Percentiles rank a stretch among this genome's conserved stretches.
Evolutionary conservation across 2,113 vertebrate species (phyloP).

Genomic region (Gopherus evgoodei): DNA sequence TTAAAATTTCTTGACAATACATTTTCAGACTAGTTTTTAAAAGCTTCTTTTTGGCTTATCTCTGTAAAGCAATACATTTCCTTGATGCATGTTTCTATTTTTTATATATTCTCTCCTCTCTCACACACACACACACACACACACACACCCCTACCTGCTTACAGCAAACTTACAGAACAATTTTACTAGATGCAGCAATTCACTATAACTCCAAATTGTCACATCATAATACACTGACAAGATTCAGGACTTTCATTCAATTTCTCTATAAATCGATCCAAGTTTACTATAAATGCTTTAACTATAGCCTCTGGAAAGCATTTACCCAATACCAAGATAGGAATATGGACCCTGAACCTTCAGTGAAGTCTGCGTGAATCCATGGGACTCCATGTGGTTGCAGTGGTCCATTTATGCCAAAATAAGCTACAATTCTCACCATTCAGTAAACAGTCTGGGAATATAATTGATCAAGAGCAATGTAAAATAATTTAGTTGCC

Average conservation of each 20-base stretch:
- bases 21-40: slow-evolving; percentile 33
- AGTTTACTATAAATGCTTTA: background rate
- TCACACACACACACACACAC: background rate
- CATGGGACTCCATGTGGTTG: rapidly evolving
- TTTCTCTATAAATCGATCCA: background rate
- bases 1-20: slow-evolving; percentile 32
- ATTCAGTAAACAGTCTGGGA: rapidly evolving
- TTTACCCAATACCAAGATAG: background rate
- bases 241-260: background rate
- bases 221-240: background rate
- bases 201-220: background rate
- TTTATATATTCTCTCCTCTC: too few species aligned
- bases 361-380: background rate
- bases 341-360: background rate
- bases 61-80: slow-evolving; percentile 2
- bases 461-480: background rate
- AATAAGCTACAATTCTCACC: background rate
- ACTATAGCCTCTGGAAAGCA: background rate
- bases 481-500: rapidly evolving
- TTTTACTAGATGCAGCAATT: background rate
- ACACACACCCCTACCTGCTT: background rate
- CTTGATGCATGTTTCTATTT: slow-evolving; percentile 6
- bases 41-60: background rate
- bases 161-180: background rate
- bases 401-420: background rate